Percentiles rank a stretch among this genome's conserved stretches.
These are phyloP conservation scores for Staurois parvus DNA, from an alignment of 2,797 vertebrate species.

Conservation along the genomic window DNA sequence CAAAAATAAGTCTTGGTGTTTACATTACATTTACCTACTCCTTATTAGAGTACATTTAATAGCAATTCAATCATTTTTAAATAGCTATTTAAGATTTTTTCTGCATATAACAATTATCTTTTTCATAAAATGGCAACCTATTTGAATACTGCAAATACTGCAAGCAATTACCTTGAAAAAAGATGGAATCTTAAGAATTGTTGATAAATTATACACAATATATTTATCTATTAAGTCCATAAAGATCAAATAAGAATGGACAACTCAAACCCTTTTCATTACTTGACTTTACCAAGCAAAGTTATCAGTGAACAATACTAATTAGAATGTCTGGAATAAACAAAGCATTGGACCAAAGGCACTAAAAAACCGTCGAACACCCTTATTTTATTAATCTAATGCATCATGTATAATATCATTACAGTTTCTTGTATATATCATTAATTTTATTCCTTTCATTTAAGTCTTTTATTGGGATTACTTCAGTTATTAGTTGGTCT, in stretches of 20 bases:
- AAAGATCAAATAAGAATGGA: constrained; percentile 96
- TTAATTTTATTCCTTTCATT: constrained; percentile 99
- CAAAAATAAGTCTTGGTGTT: not conserved
- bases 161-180: constrained; percentile 76
- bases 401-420: constrained; percentile 99
- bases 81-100: not conserved
- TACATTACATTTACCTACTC: not conserved
- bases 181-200: constrained; percentile 78
- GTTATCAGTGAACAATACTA: constrained; percentile 93
- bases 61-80: not conserved
- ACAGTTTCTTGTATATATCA: constrained; percentile 98
- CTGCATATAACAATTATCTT: too few relatives aligned
- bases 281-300: constrained; percentile 99
- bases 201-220: constrained; percentile 76
- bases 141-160: constrained; percentile 46
- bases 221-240: constrained; percentile 92
- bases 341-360: constrained; percentile 86
- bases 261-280: constrained; percentile 87
- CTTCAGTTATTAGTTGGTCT: constrained; percentile 99
- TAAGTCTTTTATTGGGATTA: constrained; percentile 99
- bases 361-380: constrained; percentile 91
- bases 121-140: not conserved
- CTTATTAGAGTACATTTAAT: not conserved
- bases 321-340: constrained; percentile 97
- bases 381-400: constrained; percentile 99